These are phyloP conservation scores for Mungos mungo DNA, from an alignment of 2,113 vertebrate genomes.

Conservation along the genomic window DNA sequence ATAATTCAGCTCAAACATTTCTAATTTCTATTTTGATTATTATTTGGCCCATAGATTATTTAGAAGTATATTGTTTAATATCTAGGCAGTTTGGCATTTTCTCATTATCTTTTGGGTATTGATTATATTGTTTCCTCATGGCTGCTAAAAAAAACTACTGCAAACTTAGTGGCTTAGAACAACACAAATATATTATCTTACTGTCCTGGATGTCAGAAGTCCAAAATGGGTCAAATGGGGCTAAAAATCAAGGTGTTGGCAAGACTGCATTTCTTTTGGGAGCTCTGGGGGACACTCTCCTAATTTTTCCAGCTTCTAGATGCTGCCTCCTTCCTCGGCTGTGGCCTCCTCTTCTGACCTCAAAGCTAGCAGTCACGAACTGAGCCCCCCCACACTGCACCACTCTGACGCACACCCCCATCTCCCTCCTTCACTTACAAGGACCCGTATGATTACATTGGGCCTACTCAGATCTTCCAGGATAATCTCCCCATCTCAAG, in stretches of 20 bases:
- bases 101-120: background rate
- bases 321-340: background rate
- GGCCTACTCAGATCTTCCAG: background rate
- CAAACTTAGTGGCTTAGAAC: background rate
- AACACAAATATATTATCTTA: background rate
- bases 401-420: background rate
- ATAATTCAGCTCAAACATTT: background rate
- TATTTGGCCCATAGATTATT: slow-evolving; percentile 25
- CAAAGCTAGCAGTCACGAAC: background rate
- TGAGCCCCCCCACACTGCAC: background rate
- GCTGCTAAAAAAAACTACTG: background rate
- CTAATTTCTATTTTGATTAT: background rate
- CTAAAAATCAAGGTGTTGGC: background rate
- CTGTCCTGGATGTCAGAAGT: background rate
- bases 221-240: background rate
- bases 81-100: background rate
- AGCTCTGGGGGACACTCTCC: background rate
- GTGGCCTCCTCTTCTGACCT: background rate
- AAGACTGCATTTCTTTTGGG: background rate
- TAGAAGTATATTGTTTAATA: background rate
- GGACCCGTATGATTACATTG: background rate
- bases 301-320: background rate
- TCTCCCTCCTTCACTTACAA: background rate
- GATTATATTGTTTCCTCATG: slow-evolving; percentile 2
- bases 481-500: background rate